Base-by-base conservation (phyloP, 2,888 invertebrate genomes). In the Hirudinaria manillensis region DNA sequence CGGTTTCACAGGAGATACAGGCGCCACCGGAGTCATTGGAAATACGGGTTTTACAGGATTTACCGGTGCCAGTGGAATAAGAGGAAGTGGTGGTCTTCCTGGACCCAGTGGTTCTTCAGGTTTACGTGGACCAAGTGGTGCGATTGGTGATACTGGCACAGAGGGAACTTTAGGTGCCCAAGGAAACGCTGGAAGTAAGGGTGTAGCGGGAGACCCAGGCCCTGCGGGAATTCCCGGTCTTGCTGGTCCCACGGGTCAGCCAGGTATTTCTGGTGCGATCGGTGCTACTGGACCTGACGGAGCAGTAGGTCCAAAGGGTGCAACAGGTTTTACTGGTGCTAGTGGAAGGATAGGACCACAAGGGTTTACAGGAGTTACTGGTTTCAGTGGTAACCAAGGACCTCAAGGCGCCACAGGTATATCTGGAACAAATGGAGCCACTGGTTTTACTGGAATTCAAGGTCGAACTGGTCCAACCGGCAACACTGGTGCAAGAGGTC, bases 381-480 rank as follows among this genome's bases (percentile, higher is more conserved):
- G 73, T 65, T 21, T 21, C 19, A 19, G 6, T 32, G 73, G 73
- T 61, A 29, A n/a, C 4, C 56, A 32, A 36, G 73, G 73, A n/a
- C 2, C 2, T 29, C 61, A 21, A n/a, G 73, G 73, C 34, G 66
- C 55, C 21, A 32, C 76, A 19, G 77, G 77, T 45, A 51, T 55
- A 29, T 71, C 76, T 45, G 77, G 77, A 65, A 29, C 68, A 1
- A 34, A 53, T 24, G 77, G 77, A 55, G 61, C 61, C 4, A 67
- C 76, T 32, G 77, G 77, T n/a, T 53, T 65, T 29, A 66, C 68
- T 19, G 77, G 77, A 38, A 53, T 36, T 38, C 53, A n/a, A 29
- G 68, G 68, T 6, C 61, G 29, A 61, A 3, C 6, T 10, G 68
- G 68, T 45, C 24, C 55, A 34, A n/a, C 56, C n/a, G 72, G 72